Conservation (phyloP, 2,113 vertebrate genomes). For the Cathartes aura region DNA sequence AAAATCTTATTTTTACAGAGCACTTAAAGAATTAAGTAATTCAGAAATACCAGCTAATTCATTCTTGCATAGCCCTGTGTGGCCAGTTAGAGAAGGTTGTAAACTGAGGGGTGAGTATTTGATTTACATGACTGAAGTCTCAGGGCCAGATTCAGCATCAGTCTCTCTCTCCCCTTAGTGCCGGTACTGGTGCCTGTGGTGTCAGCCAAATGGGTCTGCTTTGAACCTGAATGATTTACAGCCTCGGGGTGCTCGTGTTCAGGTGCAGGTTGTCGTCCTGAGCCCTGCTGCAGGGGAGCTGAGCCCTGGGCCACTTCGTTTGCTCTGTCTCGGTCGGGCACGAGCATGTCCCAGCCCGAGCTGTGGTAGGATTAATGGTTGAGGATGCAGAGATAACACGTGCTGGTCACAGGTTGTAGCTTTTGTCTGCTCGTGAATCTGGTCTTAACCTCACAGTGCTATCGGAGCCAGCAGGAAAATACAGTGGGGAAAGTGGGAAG, state of each 20-base stretch:
- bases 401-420: neutral
- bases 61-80: neutral
- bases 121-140: neutral
- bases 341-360: rapidly evolving
- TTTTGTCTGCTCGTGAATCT: neutral
- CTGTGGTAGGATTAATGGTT: neutral
- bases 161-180: neutral
- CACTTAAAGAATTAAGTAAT: neutral
- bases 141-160: neutral
- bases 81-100: neutral
- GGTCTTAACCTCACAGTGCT: neutral
- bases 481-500: neutral
- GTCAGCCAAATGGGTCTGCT: neutral
- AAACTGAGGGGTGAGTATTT: neutral
- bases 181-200: neutral
- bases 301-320: neutral
- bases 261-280: neutral
- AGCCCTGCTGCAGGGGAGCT: neutral
- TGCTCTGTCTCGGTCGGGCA: rapidly evolving
- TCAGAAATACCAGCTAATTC: neutral
- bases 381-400: neutral
- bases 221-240: neutral
- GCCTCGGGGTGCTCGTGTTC: rapidly evolving
- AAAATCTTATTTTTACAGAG: neutral
- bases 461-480: neutral